A percentile compares a stretch with the other conserved stretches of the same genome.
phyloP scores from a whole-genome alignment of 2,113 vertebrate genomes.

The Amphiprion ocellaris region DNA sequence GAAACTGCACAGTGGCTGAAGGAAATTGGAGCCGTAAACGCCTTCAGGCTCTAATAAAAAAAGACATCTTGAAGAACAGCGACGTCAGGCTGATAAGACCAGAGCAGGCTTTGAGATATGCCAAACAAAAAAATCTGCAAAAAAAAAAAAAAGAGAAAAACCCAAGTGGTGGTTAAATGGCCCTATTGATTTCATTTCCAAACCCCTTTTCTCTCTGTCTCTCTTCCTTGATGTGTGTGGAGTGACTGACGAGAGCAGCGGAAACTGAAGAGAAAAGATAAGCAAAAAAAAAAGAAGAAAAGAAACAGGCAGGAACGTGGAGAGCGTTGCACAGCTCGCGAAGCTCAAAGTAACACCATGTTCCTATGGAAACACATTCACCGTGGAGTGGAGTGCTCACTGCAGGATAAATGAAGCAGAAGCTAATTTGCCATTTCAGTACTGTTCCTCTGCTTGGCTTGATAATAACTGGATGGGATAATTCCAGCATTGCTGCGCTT shows the following conservation, averaged over 20 bases:
- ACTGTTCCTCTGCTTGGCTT: conserved; percentile 69
- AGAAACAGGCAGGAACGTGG: conserved; percentile 36
- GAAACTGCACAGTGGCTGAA: conserved; percentile 12
- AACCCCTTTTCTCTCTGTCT: conserved; percentile 8
- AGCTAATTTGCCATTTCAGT: conserved; percentile 79
- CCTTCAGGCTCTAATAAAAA: conserved; percentile 46
- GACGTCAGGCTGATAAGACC: conserved; percentile 50
- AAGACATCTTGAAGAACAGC: conserved; percentile 42
- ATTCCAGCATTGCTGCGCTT: conserved; percentile 54
- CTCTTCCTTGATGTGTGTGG: conserved; percentile 29
- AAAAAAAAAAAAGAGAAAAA: not conserved
- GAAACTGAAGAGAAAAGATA: conserved; percentile 56
- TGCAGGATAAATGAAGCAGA: conserved; percentile 77
- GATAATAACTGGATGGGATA: conserved; percentile 71
- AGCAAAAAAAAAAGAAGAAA: conserved; percentile 34
- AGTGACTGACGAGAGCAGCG: conserved; percentile 42
- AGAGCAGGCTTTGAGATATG: conserved; percentile 20
- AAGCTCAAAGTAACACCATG: conserved; percentile 70
- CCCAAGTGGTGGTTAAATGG: conserved; percentile 58
- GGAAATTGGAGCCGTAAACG: conserved; percentile 43
- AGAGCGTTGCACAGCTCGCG: conserved; percentile 44
- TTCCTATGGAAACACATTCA: conserved; percentile 81
- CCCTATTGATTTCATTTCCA: conserved; percentile 60
- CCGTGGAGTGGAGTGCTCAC: conserved; percentile 59
- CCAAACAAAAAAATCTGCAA: conserved; percentile 36